phyloP scores from a whole-genome alignment of 2,888 invertebrate genomes.

The Syritta pipiens region DNA sequence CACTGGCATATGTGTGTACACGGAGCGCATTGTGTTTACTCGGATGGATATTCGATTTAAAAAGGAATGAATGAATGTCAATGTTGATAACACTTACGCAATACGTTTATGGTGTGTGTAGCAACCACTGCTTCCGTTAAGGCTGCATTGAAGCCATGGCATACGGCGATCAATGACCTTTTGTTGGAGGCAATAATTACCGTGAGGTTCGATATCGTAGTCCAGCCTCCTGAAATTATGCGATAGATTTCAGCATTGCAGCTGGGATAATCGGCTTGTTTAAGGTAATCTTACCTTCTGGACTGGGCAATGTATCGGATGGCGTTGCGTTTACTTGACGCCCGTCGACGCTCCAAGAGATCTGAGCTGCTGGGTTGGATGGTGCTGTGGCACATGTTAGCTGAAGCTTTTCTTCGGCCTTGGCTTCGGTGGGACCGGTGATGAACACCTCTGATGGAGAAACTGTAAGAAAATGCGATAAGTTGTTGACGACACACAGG shows the following conservation, averaged over 20 bases:
- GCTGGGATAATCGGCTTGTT: too few relatives aligned
- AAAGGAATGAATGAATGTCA: too few relatives aligned
- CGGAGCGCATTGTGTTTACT: too few relatives aligned
- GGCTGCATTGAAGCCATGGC: constrained; percentile 76
- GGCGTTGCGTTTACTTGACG: constrained; percentile 71
- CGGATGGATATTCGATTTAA: too few relatives aligned
- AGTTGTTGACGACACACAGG: too few relatives aligned
- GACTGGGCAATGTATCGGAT: constrained; percentile 12
- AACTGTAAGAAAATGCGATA: constrained; percentile 69
- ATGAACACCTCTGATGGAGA: constrained; percentile 76
- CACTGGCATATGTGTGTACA: background rate
- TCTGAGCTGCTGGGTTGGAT: constrained; percentile 76
- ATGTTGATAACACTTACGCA: constrained; percentile 74
- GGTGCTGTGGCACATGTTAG: constrained; percentile 75
- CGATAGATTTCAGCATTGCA: too few relatives aligned
- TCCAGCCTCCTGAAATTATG: constrained; percentile 74
- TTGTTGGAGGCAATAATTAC: constrained; percentile 75
- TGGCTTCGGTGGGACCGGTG: constrained; percentile 75
- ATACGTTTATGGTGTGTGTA: constrained; percentile 76
- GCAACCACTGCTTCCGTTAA: constrained; percentile 77
- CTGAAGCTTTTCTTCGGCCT: constrained; percentile 74
- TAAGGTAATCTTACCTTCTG: constrained; percentile 13
- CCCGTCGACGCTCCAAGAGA: constrained; percentile 77
- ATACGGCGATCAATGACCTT: constrained; percentile 75
- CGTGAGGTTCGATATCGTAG: constrained; percentile 75